A percentile compares a stretch with the other conserved stretches of the same genome.
Conservation (phyloP, 2,797 vertebrate genomes). For the Sarcoramphus papa region DNA sequence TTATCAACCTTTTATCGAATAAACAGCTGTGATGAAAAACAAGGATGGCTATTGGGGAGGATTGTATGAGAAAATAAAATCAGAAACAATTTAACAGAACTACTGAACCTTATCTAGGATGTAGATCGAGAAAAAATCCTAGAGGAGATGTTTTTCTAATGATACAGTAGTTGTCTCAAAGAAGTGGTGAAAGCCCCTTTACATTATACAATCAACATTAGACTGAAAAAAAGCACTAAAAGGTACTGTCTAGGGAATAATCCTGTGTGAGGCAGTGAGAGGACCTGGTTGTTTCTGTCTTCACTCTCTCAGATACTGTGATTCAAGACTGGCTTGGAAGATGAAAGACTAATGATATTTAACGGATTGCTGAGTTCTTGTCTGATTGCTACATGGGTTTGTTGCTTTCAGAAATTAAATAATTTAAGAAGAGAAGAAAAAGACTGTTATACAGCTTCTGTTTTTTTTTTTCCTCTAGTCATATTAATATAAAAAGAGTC, state of each 20-base stretch:
- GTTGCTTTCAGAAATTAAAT: slow-evolving; percentile 43
- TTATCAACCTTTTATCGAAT: neutral
- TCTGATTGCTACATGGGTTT: slow-evolving; percentile 15
- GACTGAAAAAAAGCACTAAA: neutral
- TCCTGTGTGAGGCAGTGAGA: neutral
- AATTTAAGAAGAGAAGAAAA: slow-evolving; percentile 35
- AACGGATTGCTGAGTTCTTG: slow-evolving; percentile 29
- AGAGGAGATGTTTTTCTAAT: neutral
- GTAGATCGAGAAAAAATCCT: neutral
- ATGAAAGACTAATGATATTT: neutral
- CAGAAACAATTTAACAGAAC: neutral
- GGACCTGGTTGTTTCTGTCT: neutral
- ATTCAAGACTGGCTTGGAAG: neutral
- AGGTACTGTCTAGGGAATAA: neutral
- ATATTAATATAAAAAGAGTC: neutral
- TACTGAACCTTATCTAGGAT: neutral
- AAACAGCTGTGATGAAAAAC: neutral
- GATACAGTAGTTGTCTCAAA: neutral
- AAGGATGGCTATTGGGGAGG: neutral
- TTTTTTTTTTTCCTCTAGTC: neutral
- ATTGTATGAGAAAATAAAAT: neutral
- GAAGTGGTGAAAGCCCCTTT: neutral
- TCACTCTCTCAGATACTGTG: neutral
- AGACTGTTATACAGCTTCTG: neutral
- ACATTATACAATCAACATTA: neutral